Conservation (phyloP, 2,797 vertebrate species). For the Tauraco hartlaubi region DNA sequence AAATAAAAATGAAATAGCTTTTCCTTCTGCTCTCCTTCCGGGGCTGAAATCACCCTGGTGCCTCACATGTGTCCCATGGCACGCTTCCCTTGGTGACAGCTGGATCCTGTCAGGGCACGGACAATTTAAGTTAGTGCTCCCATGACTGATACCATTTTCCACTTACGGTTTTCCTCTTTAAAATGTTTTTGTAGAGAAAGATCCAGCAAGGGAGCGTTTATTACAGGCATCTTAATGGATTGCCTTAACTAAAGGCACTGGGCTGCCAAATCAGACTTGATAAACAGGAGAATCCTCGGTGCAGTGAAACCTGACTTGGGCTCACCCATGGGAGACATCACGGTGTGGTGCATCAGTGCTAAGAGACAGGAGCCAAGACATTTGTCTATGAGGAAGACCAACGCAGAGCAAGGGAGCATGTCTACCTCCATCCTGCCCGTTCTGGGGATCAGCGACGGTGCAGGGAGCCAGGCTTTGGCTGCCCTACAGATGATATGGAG, state of each 20-base stretch:
- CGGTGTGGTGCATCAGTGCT: accelerated
- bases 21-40: background rate
- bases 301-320: accelerated
- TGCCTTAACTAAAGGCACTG: background rate
- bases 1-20: background rate
- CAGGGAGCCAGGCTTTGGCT: background rate
- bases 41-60: background rate
- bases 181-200: background rate
- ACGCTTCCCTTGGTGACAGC: background rate
- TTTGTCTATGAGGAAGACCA: background rate
- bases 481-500: background rate
- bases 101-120: background rate
- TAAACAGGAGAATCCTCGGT: background rate
- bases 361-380: background rate
- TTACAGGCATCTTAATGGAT: background rate
- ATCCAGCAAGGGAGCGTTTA: accelerated
- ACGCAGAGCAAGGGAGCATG: accelerated
- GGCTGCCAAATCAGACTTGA: background rate
- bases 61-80: too few species aligned
- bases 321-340: background rate
- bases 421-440: background rate
- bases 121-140: background rate
- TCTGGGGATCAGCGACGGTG: background rate
- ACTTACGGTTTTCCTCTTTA: background rate
- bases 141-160: background rate